Conservation (phyloP, 2,888 invertebrate species). For the Fissipunctia ypsillon region DNA sequence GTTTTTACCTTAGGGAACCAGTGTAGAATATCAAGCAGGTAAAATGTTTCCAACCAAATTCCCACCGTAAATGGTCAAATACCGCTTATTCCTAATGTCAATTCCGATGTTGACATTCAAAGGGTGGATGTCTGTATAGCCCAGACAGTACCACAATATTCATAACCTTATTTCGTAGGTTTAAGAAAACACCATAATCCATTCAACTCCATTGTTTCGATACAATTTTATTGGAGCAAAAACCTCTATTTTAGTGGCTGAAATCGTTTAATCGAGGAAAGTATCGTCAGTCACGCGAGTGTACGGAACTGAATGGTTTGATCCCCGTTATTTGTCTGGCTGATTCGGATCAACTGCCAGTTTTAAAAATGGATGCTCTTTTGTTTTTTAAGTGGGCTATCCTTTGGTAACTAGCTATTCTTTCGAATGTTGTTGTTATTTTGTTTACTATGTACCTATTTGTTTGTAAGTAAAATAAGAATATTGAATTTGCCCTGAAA, state of each 20-base stretch:
- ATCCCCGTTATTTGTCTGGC: conserved; percentile 29
- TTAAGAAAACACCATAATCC: not conserved
- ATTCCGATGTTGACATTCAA: conserved; percentile 39
- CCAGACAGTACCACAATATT: not conserved
- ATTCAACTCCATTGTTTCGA: conserved; percentile 22
- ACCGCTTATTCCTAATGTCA: conserved; percentile 35
- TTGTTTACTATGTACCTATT: no score
- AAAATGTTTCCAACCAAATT: not conserved
- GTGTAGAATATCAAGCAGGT: not conserved
- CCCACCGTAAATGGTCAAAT: conserved; percentile 11
- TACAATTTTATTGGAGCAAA: conserved; percentile 32
- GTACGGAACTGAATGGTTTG: conserved; percentile 39
- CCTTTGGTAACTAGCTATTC: not conserved
- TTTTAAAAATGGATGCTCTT: conserved; percentile 21
- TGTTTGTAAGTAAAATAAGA: not conserved
- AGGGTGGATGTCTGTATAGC: conserved; percentile 17
- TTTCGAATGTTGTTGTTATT: not conserved
- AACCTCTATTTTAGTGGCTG: conserved; percentile 17
- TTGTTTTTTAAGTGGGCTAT: conserved; percentile 28
- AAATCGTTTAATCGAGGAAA: conserved; percentile 26
- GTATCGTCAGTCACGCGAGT: conserved; percentile 52
- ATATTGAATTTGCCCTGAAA: not conserved
- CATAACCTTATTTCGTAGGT: not conserved
- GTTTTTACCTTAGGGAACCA: not conserved
- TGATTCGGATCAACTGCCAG: conserved; percentile 25